Evolutionary conservation across 2,113 vertebrate species (phyloP), one percentile per base, ranked within the genome.

Genomic region (Platysteira castanea): DNA sequence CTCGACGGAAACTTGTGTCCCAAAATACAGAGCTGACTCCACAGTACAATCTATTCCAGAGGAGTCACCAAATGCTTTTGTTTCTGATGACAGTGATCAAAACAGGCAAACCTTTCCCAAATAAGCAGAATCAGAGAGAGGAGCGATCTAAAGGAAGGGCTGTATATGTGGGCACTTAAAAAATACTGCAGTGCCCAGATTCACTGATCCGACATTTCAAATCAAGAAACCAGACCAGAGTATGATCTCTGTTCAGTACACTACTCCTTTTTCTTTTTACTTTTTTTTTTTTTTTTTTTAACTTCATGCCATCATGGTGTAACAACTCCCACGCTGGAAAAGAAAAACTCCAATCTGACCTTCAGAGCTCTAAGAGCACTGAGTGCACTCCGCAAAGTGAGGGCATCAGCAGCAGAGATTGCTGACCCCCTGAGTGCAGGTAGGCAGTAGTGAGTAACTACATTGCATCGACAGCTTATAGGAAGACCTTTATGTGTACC

Each of bases 231-330:
- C 50, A 68, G 15, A 16, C 69, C 73, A 88, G 37, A 70, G n/a
- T 39, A 65, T n/a, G 30, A 88, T 83, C 49, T 95, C 85, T 92
- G 39, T 93, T 92, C 84, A 71, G 69, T 87, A n/a, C 9, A 15
- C 20, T 65, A 26, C 6, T 61, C 10, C 2, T 15, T 24, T 50
- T 41, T 41, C 13, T 10, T 3, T 15, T 30, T 50, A n/a, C n/a
- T n/a, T n/a, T n/a, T 39, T 24, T 16, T 47, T 68, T 44, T 31
- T 4, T 3, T 23, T 46, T 30, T 2, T 14, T 7, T 4, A 44
- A 10, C 13, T 41, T 75, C 4, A 18, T 63, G 24, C 27, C 44
- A 67, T 27, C 22, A 11, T 49, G 39, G 21, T 41, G 28, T 84
- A 73, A 74, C n/a, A 83, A 44, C 31, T 82, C 41, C 50, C 35